Evolutionary conservation across 2,888 invertebrate species (phyloP).

Genomic region (Branchipolynoe longqiensis): DNA sequence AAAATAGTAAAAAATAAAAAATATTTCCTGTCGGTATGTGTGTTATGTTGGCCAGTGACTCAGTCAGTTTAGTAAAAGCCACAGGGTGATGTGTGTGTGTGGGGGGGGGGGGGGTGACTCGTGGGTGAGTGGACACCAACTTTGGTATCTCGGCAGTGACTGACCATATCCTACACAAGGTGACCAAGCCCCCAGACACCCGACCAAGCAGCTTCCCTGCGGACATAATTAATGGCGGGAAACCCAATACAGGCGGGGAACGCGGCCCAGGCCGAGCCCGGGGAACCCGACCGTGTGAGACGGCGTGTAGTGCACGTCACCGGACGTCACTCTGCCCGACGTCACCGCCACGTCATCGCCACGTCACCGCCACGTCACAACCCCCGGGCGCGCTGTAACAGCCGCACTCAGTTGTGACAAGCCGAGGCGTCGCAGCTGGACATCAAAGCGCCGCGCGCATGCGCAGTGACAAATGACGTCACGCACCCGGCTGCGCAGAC

Average conservation of each 20-base stretch:
- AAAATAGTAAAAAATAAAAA: no score
- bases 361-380: neutral
- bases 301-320: neutral
- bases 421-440: slow-evolving; percentile 12
- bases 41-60: no score
- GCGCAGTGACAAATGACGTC: slow-evolving; percentile 31
- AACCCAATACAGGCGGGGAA: neutral
- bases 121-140: no score
- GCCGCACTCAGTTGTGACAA: slow-evolving; percentile 18
- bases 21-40: no score
- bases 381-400: neutral
- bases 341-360: neutral
- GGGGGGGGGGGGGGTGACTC: no score
- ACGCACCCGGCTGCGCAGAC: slow-evolving; percentile 19
- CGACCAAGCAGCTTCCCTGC: neutral
- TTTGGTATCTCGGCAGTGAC: no score
- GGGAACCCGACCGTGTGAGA: neutral
- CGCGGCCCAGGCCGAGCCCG: neutral
- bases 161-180: neutral
- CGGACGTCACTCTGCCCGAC: neutral
- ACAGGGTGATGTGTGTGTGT: no score
- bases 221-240: slow-evolving; percentile 3
- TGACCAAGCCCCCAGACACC: neutral
- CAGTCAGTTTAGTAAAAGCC: no score
- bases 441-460: slow-evolving; percentile 16